Base-by-base conservation (phyloP, 2,113 vertebrate genomes). In the Microcebus griseorufus region DNA sequence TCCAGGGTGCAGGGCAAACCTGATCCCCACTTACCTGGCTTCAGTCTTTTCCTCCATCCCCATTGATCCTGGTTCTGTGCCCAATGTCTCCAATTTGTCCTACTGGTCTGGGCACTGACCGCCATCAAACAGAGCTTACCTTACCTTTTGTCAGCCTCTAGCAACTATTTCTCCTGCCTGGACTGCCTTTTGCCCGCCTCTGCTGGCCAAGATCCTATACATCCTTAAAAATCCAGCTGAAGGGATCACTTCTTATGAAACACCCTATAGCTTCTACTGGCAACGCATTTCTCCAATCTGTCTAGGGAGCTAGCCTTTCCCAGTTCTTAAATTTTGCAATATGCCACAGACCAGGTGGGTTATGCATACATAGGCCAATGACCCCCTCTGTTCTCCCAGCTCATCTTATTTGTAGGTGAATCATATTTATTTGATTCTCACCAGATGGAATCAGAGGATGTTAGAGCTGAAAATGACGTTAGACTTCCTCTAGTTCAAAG, bases 201-300 rank as follows among this genome's bases (percentile, higher is more conserved):
- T 79, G 14, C 37, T 16, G 37, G 29, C 55, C 27, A 7, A 73
- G 39, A 60, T 93, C 76, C 37, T 94, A 55, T 2, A 25, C 23
- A 60, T 9, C 34, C 64, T 72, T 96, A 76, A 84, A 81, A 95
- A 82, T 51, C 45, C 62, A 90, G 48, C 76, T 80, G 37, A 18
- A n/a, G 64, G n/a, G 22, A 58, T 23, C 17, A 9, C 53, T 86
- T 79, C 65, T 80, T 81, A 51, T 7, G 22, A 86, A 76, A 58
- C 5, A 5, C 34, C n/a, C 48, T 42, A 11, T 18, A 11, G 34
- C 20, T 37, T 78, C 64, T 3, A 18, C n/a, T 37, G 23, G 53
- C 62, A 9, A 5, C 0, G 10, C 20, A 0, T 18, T 29, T 86
- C 84, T 93, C 45, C 27, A 23, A 55, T 51, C 29, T 84, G 27